Base-by-base conservation (phyloP, 2,113 vertebrate species). In the Malaclemys terrapin region DNA sequence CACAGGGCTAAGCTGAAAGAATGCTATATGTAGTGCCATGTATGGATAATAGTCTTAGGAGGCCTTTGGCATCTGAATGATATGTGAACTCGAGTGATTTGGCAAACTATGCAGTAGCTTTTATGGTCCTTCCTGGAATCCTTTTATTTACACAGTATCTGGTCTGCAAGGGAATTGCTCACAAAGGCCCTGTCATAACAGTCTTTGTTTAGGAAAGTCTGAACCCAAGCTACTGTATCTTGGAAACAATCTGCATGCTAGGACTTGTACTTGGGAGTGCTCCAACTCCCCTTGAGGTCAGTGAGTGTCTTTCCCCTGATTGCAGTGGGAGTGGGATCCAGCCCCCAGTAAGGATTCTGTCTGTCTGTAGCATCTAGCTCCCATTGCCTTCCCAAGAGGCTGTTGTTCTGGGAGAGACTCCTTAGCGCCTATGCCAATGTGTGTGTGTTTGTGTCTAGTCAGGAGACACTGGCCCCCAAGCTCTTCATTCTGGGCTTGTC, bases 61-160 rank as follows among this genome's bases (percentile, higher is more conserved):
- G 90, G 91, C 80, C 59, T 96, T 89, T 76, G 86, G 42, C 84
- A 47, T 96, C 81, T 81, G 89, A 96, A 96, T 94, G 42, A 13
- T 83, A 81, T 83, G 81, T 52, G 82, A 93, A 89, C 89, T 92
- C 82, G 80, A 92, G 89, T 10, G 7, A 96, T 94, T 14, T 85
- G 91, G 88, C 91, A 94, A 91, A 92, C 93, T 76, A 4, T 83
- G 59, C 81, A 49, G 82, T 95, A 94, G 89, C 82, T 91, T 96
- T 96, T 92, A 91, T 0, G 0, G 91, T 87, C 85, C 92, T 92
- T 95, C 94, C 90, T 96, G 94, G 93, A 97, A 96, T 95, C 94
- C 96, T 85, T 97, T 96, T 97, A 96, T 97, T 96, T 97, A 97
- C 95, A 92, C 96, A 96, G 96, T 93, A 97, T 96, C 97, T 94